A percentile compares a stretch with the other conserved stretches of the same genome.
Evolutionary conservation across 2,888 invertebrate species (phyloP).

Genomic region (Leucoma salicis): DNA sequence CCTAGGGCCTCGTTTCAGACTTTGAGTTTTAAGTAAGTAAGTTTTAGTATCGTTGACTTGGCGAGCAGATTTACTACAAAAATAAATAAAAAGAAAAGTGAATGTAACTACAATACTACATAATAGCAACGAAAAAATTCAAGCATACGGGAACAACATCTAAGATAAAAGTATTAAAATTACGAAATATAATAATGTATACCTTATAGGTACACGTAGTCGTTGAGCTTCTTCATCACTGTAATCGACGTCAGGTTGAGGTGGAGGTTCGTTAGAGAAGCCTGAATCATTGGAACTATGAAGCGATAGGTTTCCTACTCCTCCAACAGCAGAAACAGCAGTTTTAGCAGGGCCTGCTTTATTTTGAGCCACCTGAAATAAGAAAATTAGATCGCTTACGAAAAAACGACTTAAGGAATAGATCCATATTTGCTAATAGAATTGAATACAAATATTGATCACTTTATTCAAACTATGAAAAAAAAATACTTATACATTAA

Average conservation of each 20-base stretch:
- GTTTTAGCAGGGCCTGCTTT: conserved; percentile 75
- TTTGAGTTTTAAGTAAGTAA: conserved; percentile 76
- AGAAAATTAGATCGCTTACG: neutral
- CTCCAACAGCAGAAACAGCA: conserved; percentile 70
- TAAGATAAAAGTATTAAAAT: neutral
- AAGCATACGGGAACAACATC: conserved; percentile 24
- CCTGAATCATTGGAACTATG: conserved; percentile 96
- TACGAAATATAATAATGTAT: conserved; percentile 20
- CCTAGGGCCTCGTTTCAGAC: conserved; percentile 68
- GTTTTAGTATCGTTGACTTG: conserved; percentile 61
- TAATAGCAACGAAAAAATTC: conserved; percentile 48
- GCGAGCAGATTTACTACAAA: conserved; percentile 72
- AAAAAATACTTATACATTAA: too few relatives aligned
- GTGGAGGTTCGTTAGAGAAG: conserved; percentile 94
- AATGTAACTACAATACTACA: conserved; percentile 48
- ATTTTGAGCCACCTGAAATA: conserved; percentile 61
- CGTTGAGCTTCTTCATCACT: conserved; percentile 92
- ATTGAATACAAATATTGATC: too few relatives aligned
- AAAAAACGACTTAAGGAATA: neutral
- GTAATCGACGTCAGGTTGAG: conserved; percentile 94
- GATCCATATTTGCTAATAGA: too few relatives aligned
- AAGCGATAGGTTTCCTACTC: conserved; percentile 88
- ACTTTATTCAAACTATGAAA: too few relatives aligned
- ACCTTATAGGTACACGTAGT: conserved; percentile 85
- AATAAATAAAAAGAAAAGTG: conserved; percentile 47